Evolutionary conservation across 2,113 vertebrate genomes (phyloP).

Genomic region (Xenotilapia caudafasciata): DNA sequence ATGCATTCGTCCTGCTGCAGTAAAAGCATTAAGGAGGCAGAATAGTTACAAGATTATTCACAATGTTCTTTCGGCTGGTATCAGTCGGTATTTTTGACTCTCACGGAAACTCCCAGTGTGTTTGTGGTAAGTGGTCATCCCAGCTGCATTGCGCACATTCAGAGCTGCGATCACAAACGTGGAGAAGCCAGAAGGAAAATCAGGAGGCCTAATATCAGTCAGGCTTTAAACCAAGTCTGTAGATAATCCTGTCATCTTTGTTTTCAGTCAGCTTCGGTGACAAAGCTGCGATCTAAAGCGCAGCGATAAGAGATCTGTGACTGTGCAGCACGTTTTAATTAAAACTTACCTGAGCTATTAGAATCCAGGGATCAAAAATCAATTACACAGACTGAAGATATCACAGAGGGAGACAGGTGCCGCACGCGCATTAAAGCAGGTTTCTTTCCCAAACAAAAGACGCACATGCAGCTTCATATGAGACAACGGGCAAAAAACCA

Average conservation of each 20-base stretch:
- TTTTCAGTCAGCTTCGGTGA: neutral
- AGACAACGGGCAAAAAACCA: neutral
- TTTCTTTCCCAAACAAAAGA: neutral
- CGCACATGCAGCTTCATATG: neutral
- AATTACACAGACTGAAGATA: neutral
- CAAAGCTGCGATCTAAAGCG: neutral
- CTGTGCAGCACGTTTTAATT: neutral
- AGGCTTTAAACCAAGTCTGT: neutral
- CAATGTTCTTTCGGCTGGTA: neutral
- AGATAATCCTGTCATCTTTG: neutral
- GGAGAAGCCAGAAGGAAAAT: neutral
- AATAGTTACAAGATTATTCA: neutral
- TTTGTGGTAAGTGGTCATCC: neutral
- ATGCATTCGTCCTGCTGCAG: neutral
- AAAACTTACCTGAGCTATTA: neutral
- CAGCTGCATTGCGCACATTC: neutral
- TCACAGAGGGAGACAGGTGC: neutral
- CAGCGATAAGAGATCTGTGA: neutral
- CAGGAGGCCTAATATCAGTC: neutral
- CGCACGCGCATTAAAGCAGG: too few species aligned
- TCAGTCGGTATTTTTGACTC: neutral
- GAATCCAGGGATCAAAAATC: neutral
- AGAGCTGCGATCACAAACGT: neutral
- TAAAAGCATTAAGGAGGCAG: neutral
- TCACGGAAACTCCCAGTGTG: rapidly evolving